Percentiles rank a stretch among this genome's conserved stretches.
Conservation (phyloP, 2,797 vertebrate species). For the Okamejei kenojei region DNA sequence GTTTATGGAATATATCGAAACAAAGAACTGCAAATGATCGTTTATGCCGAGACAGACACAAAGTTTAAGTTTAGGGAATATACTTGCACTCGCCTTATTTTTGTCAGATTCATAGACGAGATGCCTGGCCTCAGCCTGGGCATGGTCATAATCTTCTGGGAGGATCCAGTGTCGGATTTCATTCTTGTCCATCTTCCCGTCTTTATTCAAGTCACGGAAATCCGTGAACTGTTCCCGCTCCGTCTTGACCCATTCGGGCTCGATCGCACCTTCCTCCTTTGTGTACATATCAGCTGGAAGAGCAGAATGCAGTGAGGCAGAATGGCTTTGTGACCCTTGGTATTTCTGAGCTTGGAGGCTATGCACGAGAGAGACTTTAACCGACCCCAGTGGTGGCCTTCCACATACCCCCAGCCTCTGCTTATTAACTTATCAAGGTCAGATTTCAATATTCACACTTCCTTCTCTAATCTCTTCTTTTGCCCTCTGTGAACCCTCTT, state of each 20-base stretch:
- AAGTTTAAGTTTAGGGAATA: background rate
- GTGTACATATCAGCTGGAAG: conserved; percentile 96
- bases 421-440: too few species aligned
- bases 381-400: background rate
- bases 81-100: conserved; percentile 68
- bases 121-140: conserved; percentile 87
- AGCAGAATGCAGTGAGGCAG: background rate
- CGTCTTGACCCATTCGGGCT: conserved; percentile 89
- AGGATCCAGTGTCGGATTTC: conserved; percentile 97
- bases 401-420: background rate
- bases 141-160: conserved; percentile 92
- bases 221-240: conserved; percentile 95
- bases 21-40: too few species aligned
- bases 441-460: too few species aligned
- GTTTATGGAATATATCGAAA: background rate
- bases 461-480: background rate
- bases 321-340: background rate
- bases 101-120: conserved; percentile 88
- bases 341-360: background rate
- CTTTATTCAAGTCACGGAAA: conserved; percentile 92
- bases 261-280: conserved; percentile 81
- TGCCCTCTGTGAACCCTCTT: background rate
- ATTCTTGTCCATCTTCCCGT: conserved; percentile 88
- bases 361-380: background rate
- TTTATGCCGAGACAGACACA: too few species aligned